Base-by-base conservation (phyloP, 2,888 invertebrate genomes). In the Bruchidius siliquastri region DNA sequence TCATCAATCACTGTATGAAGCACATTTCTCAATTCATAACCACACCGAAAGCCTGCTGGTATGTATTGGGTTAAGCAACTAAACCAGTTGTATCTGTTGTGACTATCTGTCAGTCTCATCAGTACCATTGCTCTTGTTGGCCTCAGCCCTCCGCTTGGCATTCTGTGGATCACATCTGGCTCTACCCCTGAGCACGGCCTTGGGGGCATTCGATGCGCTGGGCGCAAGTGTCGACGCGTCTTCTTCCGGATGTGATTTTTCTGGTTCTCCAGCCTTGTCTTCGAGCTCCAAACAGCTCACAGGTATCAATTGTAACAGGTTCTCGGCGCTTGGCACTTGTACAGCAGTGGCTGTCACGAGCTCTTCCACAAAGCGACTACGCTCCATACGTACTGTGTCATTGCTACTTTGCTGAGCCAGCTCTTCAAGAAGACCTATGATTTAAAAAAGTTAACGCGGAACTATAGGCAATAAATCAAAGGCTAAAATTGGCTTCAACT, bases 301-400 rank as follows among this genome's bases (percentile, higher is more conserved):
- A 49, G 49, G 49, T 49, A 49, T 49, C 49, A 49, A 13, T 49
- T 49, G 8, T 18, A 49, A 49, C 1, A 49, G 49, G 49, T 49
- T 1, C 49, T 49, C 49, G 18, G 49, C 3, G 49, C 49, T 49
- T 13, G 49, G 49, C 13, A 71, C 76, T 32, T 79, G 78, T 72
- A 78, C 76, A 13, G 79, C 78, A 20, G 91, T 90, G 67, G 91
- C 91, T 80, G 93, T 86, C 79, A 93, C 86, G 79, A 93, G 85
- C 85, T 93, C 91, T 86, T 92, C 92, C 77, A 92, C 91, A 87
- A 92, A 93, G 82, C 91, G 88, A 83, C 90, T 90, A 76, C 90
- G 88, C 85, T 92, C 91, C 76, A 90, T 90, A 76, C 90, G 88
- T 80, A 89, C 88, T 80, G 89, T 86, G 80, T 90, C 91, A 74